Percentiles rank a stretch among this genome's conserved stretches.
These are phyloP conservation scores for Notolepis coatsorum DNA, from an alignment of 2,797 vertebrate genomes.

Conservation along the genomic window DNA sequence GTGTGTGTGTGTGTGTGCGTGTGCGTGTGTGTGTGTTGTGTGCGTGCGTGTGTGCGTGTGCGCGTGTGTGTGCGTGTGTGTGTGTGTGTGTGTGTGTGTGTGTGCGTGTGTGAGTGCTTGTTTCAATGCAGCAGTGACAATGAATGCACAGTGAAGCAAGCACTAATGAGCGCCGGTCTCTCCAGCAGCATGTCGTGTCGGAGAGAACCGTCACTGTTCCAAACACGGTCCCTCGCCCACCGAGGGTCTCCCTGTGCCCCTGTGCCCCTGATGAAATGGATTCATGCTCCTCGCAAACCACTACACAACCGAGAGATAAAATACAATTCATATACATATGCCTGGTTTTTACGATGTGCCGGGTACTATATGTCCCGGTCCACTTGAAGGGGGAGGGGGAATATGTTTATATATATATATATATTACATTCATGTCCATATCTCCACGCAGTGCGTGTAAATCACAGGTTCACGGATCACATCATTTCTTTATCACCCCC, in stretches of 20 bases:
- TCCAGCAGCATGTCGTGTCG: conserved; percentile 22
- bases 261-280: conserved; percentile 21
- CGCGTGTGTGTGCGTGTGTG: conserved; percentile 7
- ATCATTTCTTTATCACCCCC: too few species aligned
- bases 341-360: too few species aligned
- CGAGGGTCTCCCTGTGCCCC: conserved; percentile 47
- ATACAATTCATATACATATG: too few species aligned
- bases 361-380: too few species aligned
- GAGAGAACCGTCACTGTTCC: conserved; percentile 27
- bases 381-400: too few species aligned
- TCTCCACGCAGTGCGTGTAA: too few species aligned
- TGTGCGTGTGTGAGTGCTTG: too few species aligned
- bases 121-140: conserved; percentile 20
- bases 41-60: not conserved
- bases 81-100: not conserved
- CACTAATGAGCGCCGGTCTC: conserved; percentile 31
- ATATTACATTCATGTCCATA: too few species aligned
- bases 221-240: conserved; percentile 36
- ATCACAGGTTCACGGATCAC: too few species aligned
- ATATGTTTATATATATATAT: too few species aligned
- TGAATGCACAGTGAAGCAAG: conserved; percentile 30
- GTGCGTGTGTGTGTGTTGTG: not conserved
- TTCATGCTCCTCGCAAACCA: conserved; percentile 45
- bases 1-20: conserved; percentile 4
- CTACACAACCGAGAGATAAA: conserved; percentile 24